These are phyloP conservation scores for Stenodera caucasica DNA, from an alignment of 2,888 invertebrate species.

Conservation along the genomic window DNA sequence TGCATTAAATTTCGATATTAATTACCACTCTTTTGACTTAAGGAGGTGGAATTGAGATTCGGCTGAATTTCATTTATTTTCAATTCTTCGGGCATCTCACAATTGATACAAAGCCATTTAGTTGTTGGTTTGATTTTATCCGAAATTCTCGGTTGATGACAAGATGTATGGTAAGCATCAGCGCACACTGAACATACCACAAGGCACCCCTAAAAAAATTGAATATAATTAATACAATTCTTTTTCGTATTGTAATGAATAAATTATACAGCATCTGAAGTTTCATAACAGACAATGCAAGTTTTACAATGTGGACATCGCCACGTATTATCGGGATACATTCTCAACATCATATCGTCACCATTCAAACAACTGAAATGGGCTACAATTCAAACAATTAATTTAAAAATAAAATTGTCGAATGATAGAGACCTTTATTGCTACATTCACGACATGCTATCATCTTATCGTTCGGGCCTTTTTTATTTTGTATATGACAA, in stretches of 20 bases:
- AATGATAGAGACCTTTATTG: conserved; percentile 62
- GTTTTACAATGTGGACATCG: conserved; percentile 90
- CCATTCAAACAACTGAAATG: conserved; percentile 71
- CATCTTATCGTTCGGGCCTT: conserved; percentile 64
- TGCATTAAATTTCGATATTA: conserved; percentile 10
- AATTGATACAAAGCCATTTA: conserved; percentile 75
- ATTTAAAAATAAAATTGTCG: neutral
- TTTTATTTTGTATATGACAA: conserved; percentile 62
- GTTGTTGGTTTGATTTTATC: conserved; percentile 62
- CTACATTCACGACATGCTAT: conserved; percentile 73
- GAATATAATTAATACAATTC: neutral
- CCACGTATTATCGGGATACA: conserved; percentile 72
- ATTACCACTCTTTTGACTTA: conserved; percentile 30
- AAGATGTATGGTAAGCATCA: conserved; percentile 80
- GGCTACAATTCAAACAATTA: conserved; percentile 54
- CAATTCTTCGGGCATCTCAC: conserved; percentile 56
- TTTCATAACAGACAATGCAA: conserved; percentile 80
- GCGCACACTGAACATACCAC: conserved; percentile 69
- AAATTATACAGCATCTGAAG: conserved; percentile 68
- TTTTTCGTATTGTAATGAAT: neutral
- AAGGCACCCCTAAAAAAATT: conserved; percentile 43
- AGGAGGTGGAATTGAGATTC: conserved; percentile 42
- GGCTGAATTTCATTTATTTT: conserved; percentile 52
- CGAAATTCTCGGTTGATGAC: conserved; percentile 72
- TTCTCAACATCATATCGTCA: conserved; percentile 67